Evolutionary conservation across 2,797 vertebrate genomes (phyloP), one percentile per base, ranked within the genome.

Genomic region (Allenopithecus nigroviridis): DNA sequence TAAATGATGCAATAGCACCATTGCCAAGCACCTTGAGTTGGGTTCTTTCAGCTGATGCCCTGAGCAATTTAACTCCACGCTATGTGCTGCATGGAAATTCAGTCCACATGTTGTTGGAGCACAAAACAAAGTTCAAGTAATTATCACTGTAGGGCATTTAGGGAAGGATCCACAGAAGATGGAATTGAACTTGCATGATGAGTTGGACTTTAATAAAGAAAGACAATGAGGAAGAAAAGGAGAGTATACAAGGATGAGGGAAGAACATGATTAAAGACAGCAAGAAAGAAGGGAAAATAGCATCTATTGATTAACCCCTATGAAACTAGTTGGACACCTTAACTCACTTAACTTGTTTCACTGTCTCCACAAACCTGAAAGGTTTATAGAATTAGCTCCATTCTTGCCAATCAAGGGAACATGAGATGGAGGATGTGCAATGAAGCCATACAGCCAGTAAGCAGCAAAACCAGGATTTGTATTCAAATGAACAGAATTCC

Each of bases 171-270:
- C n/a, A 43, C 4, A 94, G 43, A 74, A 57, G 75, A 59, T 5
- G 59, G 13, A 43, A 4, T 46, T 46, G n/a, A 30, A 70, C 36
- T 81, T 70, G n/a, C 79, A 91, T 46, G 13, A 83, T 91, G 41
- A 97, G 28, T 26, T 85, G 24, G n/a, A 81, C 59, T 94, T 87
- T 92, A 88, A 78, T 68, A 81, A 75, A 88, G 8, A 81, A 36
- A n/a, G 10, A 74, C 8, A 9, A 30, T 30, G 36, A 36, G 17
- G 33, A 68, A 85, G 76, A 33, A 59, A 53, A 79, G 13, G 43
- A 57, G 16, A 7, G 3, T 6, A 10, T 30, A 28, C 0, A 79
- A n/a, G 8, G 4, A 19, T 33, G 43, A 85, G 10, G 12, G 24
- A 74, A 95, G 43, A 90, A 28, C 5, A 7, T 39, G 53, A 46